Evolutionary conservation across 2,888 invertebrate genomes (phyloP).

Genomic region (Sclerodermus sp.): DNA sequence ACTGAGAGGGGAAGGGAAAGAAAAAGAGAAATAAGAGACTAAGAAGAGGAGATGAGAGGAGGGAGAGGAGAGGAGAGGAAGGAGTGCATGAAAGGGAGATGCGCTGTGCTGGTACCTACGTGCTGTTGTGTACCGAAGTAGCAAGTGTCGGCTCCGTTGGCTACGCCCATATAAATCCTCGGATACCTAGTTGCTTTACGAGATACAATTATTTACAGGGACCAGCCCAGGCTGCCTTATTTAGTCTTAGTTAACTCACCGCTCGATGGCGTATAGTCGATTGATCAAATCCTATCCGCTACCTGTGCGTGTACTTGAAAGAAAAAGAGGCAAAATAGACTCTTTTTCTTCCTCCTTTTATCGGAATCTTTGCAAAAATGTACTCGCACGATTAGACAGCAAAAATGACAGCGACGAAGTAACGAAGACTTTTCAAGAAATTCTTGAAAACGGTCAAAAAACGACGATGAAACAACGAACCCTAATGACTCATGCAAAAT

Average conservation of each 20-base stretch:
- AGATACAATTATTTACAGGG: slow-evolving; percentile 46
- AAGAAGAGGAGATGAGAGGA: slow-evolving; percentile 14
- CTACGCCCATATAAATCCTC: slow-evolving; percentile 50
- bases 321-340: not conserved
- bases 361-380: too few relatives aligned
- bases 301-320: too few relatives aligned
- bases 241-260: slow-evolving; percentile 44
- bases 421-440: too few relatives aligned
- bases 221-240: slow-evolving; percentile 39
- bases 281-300: slow-evolving; percentile 26
- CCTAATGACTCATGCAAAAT: too few relatives aligned
- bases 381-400: too few relatives aligned
- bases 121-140: slow-evolving; percentile 31
- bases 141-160: slow-evolving; percentile 44
- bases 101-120: slow-evolving; percentile 18
- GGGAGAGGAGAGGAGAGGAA: slow-evolving; percentile 14
- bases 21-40: not conserved
- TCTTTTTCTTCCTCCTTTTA: slow-evolving; percentile 12
- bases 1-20: slow-evolving; percentile 13
- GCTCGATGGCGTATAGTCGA: slow-evolving; percentile 29
- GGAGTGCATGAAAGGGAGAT: not conserved
- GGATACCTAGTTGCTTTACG: slow-evolving; percentile 44
- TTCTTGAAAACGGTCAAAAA: too few relatives aligned
- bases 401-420: too few relatives aligned
- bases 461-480: too few relatives aligned